Base-by-base conservation (phyloP, 35 echinoderm and acorn worm species). In the Lytechinus variegatus region DNA sequence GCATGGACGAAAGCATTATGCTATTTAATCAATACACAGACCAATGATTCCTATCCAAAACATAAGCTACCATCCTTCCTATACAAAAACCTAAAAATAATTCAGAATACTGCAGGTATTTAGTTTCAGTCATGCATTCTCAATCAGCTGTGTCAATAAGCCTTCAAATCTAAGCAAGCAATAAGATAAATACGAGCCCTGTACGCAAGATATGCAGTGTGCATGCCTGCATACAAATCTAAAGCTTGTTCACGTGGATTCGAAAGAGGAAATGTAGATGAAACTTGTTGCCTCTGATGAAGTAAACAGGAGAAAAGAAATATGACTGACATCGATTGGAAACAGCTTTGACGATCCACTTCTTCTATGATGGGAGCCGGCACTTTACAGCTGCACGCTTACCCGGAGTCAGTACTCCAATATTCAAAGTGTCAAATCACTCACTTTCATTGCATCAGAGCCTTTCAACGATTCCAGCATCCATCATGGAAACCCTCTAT, bases 381-480 rank as follows among this genome's bases (percentile, higher is more conserved):
- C 66, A 79, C 66, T 79, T 79, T 79, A n/a, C 66, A 79, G 66
- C 66, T 79, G 66, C 16, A 79, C 8, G 21, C 66, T 2, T n/a
- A 79, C 33, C 19, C 24, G 66, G 66, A 79, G 19, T 79, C 66
- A 79, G n/a, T 79, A 24, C 66, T 79, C 4, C 8, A 79, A 79
- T 79, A 79, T 79, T 79, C 66, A 21, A 79, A 79, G 66, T 79
- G 66, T 79, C 66, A 79, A 79, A 79, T 79, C 14, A 7, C 66
- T 79, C 66, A 79, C 66, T 79, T 79, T 79, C 66, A 79, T 79
- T 24, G 66, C 66, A 79, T 79, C 66, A 24, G 66, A 24, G 13
- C 19, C 66, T 79, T n/a, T 79, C 66, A 79, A 79, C 66, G 66
- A 79, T 79, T 58, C n/a, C 66, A 79, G 66, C 66, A 79, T 79